Percentiles rank a stretch among this genome's conserved stretches.
Evolutionary conservation across 2,797 vertebrate genomes (phyloP).

Genomic region (Dendrocincla tyrannina): DNA sequence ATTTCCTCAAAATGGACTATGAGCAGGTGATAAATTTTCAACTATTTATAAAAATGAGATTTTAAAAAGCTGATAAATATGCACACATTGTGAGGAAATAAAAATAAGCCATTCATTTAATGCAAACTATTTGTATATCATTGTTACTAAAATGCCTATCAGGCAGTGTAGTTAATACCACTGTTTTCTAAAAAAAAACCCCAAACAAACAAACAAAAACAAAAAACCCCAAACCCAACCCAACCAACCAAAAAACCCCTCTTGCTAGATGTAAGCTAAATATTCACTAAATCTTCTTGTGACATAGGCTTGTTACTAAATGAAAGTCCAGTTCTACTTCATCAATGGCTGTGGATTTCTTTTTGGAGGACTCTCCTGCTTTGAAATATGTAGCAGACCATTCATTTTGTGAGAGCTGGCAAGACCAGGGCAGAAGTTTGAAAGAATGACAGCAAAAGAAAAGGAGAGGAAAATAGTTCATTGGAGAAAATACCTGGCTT

Average conservation of each 20-base stretch:
- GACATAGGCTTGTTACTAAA: background rate
- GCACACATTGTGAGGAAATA: background rate
- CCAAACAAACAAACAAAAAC: no score
- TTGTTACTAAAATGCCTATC: background rate
- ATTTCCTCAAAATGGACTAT: background rate
- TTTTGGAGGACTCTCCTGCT: background rate
- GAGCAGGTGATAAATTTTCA: background rate
- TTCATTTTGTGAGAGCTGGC: background rate
- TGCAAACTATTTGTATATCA: background rate
- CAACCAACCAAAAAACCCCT: no score
- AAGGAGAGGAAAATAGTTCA: background rate
- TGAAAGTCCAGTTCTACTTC: background rate
- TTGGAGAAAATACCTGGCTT: background rate
- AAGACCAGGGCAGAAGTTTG: background rate
- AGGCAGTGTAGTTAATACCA: background rate
- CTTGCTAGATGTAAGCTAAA: background rate
- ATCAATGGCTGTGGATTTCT: background rate
- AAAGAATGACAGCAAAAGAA: background rate
- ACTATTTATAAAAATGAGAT: background rate
- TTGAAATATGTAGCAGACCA: background rate
- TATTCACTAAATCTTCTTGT: background rate
- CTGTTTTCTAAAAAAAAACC: background rate
- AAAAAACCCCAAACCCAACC: no score
- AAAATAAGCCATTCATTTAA: background rate
- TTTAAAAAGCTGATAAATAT: background rate